Percentiles rank a stretch among this genome's conserved stretches.
Conservation (phyloP, 2,113 vertebrate genomes). For the Nettapus auritus region DNA sequence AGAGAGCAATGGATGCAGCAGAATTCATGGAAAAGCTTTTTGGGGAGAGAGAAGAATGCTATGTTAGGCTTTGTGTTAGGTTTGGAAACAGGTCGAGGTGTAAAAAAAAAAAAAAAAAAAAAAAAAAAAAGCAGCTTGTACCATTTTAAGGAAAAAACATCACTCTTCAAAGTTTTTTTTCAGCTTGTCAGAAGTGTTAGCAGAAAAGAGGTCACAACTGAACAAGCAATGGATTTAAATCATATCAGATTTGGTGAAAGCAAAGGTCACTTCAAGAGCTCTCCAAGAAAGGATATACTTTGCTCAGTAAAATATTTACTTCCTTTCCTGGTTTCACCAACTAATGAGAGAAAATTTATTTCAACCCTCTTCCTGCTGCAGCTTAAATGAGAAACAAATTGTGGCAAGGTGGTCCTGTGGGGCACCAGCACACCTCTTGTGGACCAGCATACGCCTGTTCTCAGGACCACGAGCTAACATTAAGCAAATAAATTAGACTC, state of each 20-base stretch:
- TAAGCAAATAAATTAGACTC: background rate
- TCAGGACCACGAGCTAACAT: background rate
- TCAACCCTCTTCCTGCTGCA: slow-evolving; percentile 29
- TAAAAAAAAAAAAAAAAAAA: background rate
- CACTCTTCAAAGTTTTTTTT: background rate
- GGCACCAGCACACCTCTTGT: background rate
- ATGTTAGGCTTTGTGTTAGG: background rate
- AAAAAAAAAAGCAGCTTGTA: background rate
- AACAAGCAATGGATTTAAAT: slow-evolving; percentile 4
- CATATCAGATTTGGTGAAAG: slow-evolving; percentile 7
- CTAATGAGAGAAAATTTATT: slow-evolving; percentile 35
- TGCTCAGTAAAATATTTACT: slow-evolving; percentile 30
- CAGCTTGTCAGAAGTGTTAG: slow-evolving; percentile 6
- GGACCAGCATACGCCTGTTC: background rate
- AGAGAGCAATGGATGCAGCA: background rate
- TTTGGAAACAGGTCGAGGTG: background rate
- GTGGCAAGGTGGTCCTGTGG: background rate
- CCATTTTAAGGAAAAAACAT: background rate
- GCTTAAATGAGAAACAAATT: background rate
- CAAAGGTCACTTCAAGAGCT: background rate
- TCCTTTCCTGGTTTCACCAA: slow-evolving; percentile 6
- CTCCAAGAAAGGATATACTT: background rate
- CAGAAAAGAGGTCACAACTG: slow-evolving; percentile 12
- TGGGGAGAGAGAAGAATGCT: background rate
- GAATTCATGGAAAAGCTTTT: background rate